phyloP scores from a whole-genome alignment of 2,113 vertebrate genomes.

The Grantiella picta region DNA sequence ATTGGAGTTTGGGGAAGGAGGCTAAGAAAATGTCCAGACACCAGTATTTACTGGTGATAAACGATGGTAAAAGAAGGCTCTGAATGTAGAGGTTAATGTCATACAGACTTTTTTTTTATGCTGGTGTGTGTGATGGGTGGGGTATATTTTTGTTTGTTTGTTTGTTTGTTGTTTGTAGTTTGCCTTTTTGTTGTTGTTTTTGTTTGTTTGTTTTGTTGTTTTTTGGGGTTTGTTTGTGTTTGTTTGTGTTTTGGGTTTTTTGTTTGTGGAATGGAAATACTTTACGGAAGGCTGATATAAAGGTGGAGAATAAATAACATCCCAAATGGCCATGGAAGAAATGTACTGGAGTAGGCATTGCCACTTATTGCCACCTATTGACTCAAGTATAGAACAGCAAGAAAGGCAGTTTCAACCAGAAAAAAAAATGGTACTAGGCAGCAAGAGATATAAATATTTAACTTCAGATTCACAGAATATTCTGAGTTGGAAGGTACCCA shows the following conservation, averaged over 20 bases:
- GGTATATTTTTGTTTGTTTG: not conserved
- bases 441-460: not conserved
- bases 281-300: not conserved
- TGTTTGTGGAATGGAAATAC: not conserved
- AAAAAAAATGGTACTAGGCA: not conserved
- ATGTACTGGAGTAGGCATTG: not conserved
- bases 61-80: not conserved
- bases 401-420: not conserved
- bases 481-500: not conserved
- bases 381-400: not conserved
- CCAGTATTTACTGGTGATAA: not conserved
- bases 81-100: not conserved
- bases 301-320: not conserved
- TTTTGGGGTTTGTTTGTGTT: not conserved
- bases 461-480: not conserved
- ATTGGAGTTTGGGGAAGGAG: not conserved
- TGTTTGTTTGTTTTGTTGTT: not conserved
- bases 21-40: not conserved
- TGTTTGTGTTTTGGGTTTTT: not conserved
- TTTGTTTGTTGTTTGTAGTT: too few relatives aligned
- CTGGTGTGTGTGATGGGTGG: fast-evolving
- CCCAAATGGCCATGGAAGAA: not conserved
- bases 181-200: not conserved
- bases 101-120: not conserved
- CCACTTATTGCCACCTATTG: not conserved